phyloP scores from a whole-genome alignment of 2,888 invertebrate genomes.

The Linnaemya tessellans region DNA sequence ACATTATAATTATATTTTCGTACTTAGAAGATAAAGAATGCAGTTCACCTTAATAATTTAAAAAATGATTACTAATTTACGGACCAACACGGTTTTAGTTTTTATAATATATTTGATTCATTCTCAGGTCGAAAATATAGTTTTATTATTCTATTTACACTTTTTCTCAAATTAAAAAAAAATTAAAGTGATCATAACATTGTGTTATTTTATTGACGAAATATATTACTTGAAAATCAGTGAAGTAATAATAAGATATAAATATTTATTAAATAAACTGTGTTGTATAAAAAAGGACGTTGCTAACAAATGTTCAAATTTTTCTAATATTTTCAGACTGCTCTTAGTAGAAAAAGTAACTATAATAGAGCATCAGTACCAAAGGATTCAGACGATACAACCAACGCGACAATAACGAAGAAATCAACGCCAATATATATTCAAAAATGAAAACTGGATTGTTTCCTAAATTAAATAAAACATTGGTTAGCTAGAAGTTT shows the following conservation, averaged over 20 bases:
- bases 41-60: too few relatives aligned
- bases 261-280: not conserved
- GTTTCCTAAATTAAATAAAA: not conserved
- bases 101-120: too few relatives aligned
- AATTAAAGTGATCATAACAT: too few relatives aligned
- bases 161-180: too few relatives aligned
- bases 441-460: slow-evolving; percentile 42
- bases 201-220: too few relatives aligned
- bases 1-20: too few relatives aligned
- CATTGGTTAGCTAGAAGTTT: slow-evolving; percentile 8
- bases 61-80: too few relatives aligned
- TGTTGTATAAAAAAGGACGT: not conserved
- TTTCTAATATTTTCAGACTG: slow-evolving; percentile 74
- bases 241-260: not conserved
- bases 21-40: too few relatives aligned
- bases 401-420: slow-evolving; percentile 4
- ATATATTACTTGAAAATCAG: not conserved
- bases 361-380: slow-evolving; percentile 74
- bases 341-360: slow-evolving; percentile 76
- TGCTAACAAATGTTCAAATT: slow-evolving; percentile 46
- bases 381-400: slow-evolving; percentile 30
- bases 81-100: too few relatives aligned
- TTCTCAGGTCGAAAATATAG: too few relatives aligned
- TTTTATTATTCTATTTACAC: too few relatives aligned
- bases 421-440: slow-evolving; percentile 37